Evolutionary conservation across 2,113 vertebrate genomes (phyloP), one percentile per base, ranked within the genome.

Genomic region (Monopterus albus): DNA sequence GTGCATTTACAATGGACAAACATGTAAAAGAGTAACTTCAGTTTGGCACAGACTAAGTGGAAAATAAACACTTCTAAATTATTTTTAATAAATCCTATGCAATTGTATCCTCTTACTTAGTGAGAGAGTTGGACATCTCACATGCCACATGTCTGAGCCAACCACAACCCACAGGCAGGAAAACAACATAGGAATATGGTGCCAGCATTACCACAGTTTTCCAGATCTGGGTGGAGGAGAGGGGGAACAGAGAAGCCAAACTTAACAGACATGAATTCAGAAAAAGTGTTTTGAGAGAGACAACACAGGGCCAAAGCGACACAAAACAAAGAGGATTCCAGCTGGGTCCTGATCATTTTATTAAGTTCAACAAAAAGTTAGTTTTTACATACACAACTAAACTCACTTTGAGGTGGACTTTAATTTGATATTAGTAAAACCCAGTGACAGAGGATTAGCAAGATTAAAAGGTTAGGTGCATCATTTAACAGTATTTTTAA

Each of bases 371-470:
- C 85, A 91, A 87, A 92, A 92, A 94, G 92, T 96, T 96, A 97
- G 89, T 96, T 97, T 95, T 92, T 95, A 96, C 94, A 96, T 91
- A 82, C 94, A 87, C 91, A 91, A 79, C 93, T 95, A 95, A 88
- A 91, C 86, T 91, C 80, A 89, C 88, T 88, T 91, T 86, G 92
- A 86, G 91, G 91, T 82, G 79, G 83, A 84, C 85, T 79, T 78
- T 92, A 90, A 90, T 92, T 82, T 94, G 93, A 95, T 92, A 88
- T 95, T 94, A 96, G 92, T 95, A 96, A 94, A 95, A 96, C 93
- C 82, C 82, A 92, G 94, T 86, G 85, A 90, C 71, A 67, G 66
- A 85, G 58, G 42, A 81, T 79, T 35, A 78, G 53, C 61, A 69
- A 84, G 91, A n/a, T n/a, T n/a, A n/a, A n/a, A n/a, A n/a, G n/a